These are phyloP conservation scores for Myzus persicae DNA, from an alignment of 1,140 invertebrate species.

Conservation along the genomic window DNA sequence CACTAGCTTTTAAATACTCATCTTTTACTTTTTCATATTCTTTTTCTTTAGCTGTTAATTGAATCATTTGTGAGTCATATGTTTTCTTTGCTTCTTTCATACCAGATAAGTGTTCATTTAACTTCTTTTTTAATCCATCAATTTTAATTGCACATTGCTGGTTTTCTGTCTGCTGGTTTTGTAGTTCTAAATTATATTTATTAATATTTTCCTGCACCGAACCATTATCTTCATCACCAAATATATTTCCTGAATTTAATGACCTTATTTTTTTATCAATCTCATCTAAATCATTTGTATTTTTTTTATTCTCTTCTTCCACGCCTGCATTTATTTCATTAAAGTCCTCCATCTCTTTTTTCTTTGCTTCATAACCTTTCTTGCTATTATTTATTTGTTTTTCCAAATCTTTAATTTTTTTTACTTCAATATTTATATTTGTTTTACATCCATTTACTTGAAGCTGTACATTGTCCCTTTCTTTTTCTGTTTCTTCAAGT, in stretches of 20 bases:
- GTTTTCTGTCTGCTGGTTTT: conserved; percentile 39
- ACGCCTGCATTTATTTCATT: conserved; percentile 59
- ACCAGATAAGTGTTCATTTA: conserved; percentile 42
- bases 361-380: conserved; percentile 64
- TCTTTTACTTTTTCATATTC: conserved; percentile 47
- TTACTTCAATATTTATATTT: conserved; percentile 11
- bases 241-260: conserved; percentile 58
- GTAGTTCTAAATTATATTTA: conserved; percentile 46
- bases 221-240: conserved; percentile 48
- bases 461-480: neutral
- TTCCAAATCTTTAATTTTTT: conserved; percentile 43
- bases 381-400: conserved; percentile 65
- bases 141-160: conserved; percentile 53
- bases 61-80: conserved; percentile 40
- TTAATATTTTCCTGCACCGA: conserved; percentile 54
- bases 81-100: conserved; percentile 51
- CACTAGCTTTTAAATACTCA: conserved; percentile 21
- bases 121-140: conserved; percentile 51
- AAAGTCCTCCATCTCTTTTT: conserved; percentile 63
- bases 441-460: conserved; percentile 32
- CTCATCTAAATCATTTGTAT: conserved; percentile 19
- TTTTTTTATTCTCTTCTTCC: conserved; percentile 44
- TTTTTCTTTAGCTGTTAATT: conserved; percentile 53
- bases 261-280: conserved; percentile 45
- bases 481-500: conserved; percentile 39